A percentile compares a stretch with the other conserved stretches of the same genome.
Conservation (phyloP, 2,797 vertebrate genomes). For the Cirrhinus mrigala region DNA sequence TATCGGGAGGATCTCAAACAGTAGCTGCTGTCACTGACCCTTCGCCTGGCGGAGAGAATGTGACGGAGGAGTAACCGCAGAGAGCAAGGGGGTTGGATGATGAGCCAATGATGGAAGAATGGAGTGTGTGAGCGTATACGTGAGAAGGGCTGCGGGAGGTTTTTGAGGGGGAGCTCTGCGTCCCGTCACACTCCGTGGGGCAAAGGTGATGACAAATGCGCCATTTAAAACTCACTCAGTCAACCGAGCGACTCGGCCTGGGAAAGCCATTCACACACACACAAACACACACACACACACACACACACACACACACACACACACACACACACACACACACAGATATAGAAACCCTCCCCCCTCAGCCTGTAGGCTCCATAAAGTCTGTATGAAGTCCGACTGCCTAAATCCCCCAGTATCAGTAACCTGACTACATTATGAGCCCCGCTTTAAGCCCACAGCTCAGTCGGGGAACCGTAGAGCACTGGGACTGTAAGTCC, state of each 20-base stretch:
- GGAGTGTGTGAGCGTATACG: constrained; percentile 40
- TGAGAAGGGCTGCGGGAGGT: constrained; percentile 49
- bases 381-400: constrained; percentile 55
- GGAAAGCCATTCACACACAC: constrained; percentile 53
- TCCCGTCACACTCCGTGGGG: constrained; percentile 62
- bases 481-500: not conserved
- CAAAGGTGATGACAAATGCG: constrained; percentile 69
- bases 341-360: constrained; percentile 14
- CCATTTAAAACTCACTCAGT: constrained; percentile 72
- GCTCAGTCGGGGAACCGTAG: not conserved
- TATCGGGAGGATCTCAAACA: constrained; percentile 15
- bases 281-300: constrained; percentile 18
- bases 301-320: constrained; percentile 14
- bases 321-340: constrained; percentile 10
- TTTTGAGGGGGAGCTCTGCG: constrained; percentile 58
- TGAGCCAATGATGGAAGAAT: constrained; percentile 43
- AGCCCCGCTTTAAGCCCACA: constrained; percentile 8
- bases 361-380: constrained; percentile 58
- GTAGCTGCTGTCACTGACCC: constrained; percentile 25
- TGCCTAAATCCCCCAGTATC: constrained; percentile 57
- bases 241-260: constrained; percentile 57
- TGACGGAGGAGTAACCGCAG: constrained; percentile 22
- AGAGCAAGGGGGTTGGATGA: constrained; percentile 16
- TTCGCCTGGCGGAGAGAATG: constrained; percentile 34
- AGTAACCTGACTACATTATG: constrained; percentile 56